Evolutionary conservation across 2,797 vertebrate species (phyloP).

Genomic region (Sebastes flavidus): DNA sequence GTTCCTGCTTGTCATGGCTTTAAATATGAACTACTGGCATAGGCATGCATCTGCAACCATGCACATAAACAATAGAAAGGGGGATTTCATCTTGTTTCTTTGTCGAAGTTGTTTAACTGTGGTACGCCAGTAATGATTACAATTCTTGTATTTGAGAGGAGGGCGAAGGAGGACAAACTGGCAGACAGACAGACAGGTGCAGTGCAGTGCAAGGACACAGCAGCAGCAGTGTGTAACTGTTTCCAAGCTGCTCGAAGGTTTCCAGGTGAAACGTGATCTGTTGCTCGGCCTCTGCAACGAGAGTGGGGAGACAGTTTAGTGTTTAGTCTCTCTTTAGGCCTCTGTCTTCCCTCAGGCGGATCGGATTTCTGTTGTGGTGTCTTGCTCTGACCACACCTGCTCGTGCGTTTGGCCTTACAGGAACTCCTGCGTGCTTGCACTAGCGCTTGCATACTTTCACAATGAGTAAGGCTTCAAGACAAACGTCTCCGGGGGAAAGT

Average conservation of each 20-base stretch:
- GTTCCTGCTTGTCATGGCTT: not conserved
- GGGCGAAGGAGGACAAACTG: not conserved
- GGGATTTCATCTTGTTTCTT: not conserved
- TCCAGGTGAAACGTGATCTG: constrained; percentile 48
- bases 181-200: not conserved
- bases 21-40: not conserved
- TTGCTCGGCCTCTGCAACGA: not conserved
- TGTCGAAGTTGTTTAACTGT: not conserved
- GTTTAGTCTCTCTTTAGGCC: constrained; percentile 43
- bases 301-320: constrained; percentile 22
- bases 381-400: constrained; percentile 31
- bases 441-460: constrained; percentile 14
- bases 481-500: not conserved
- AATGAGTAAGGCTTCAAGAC: not conserved
- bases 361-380: constrained; percentile 47
- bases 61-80: not conserved
- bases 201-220: constrained; percentile 10
- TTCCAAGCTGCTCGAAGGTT: constrained; percentile 28
- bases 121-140: not conserved
- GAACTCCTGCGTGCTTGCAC: constrained; percentile 30
- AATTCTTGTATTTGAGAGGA: not conserved
- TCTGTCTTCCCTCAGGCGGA: constrained; percentile 31
- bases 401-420: constrained; percentile 12
- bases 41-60: too few relatives aligned
- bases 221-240: constrained; percentile 20